Evolutionary conservation across 2,113 vertebrate genomes (phyloP).

Genomic region (Bubo blakistoni): DNA sequence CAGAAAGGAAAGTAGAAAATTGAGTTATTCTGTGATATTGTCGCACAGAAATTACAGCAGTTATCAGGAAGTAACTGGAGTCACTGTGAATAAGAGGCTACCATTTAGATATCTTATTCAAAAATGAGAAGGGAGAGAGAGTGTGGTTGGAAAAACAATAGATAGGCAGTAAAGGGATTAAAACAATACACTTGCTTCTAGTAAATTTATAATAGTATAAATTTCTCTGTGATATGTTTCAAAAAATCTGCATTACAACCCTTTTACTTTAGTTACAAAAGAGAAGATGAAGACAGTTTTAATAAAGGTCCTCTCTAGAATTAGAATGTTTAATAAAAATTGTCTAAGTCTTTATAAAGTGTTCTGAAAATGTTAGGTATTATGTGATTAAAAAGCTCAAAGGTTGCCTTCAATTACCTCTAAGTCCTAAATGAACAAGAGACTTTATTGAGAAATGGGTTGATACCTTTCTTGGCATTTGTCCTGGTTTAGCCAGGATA

Average conservation of each 20-base stretch:
- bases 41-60: background rate
- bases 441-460: background rate
- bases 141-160: background rate
- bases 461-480: background rate
- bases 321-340: background rate
- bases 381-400: background rate
- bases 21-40: background rate
- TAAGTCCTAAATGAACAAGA: background rate
- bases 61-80: background rate
- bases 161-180: background rate
- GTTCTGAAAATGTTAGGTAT: background rate
- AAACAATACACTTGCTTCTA: background rate
- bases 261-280: background rate
- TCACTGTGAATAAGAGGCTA: background rate
- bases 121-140: background rate
- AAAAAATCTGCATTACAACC: background rate
- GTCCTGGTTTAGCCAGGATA: too few relatives aligned
- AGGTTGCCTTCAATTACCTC: background rate
- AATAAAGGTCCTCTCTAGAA: background rate
- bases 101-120: background rate
- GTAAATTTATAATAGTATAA: background rate
- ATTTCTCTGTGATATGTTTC: background rate
- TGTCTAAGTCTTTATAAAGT: background rate
- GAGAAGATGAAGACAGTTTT: background rate
- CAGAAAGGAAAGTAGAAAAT: background rate